Base-by-base conservation (phyloP, 2,113 vertebrate species). In the Choloepus hoffmanni region DNA sequence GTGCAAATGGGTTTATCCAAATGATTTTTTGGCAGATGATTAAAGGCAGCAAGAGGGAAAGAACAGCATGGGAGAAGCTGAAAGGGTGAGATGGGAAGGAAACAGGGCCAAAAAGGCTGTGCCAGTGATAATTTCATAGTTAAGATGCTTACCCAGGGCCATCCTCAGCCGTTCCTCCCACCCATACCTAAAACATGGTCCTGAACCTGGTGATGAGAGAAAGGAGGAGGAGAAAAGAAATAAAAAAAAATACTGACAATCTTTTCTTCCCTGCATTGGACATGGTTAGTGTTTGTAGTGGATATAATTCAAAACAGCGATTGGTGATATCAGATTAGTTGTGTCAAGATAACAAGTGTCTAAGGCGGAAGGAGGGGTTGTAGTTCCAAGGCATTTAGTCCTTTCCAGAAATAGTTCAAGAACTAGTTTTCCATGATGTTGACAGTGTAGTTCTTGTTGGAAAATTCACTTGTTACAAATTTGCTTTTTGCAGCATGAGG, bases 391-490 rank as follows among this genome's bases (percentile, higher is more conserved):
- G 33, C 74, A 63, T 2, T 50, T 24, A 28, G 24, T 95, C 11
- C 19, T 85, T 77, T 78, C 5, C 14, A 4, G 55, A 58, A 58
- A 58, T 4, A 28, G 36, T 24, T 74, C 18, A 90, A 30, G 33
- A 65, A 45, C 36, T 12, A 68, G 3, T 36, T 88, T 55, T 45
- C 30, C 40, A 26, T 72, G 58, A 76, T 40, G 1, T 21, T 72
- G 60, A 92, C 24, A 16, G 14, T 43, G 0, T 60, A 77, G 21
- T 73, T 93, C 23, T 79, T 40, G n/a, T 16, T 45, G 28, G 83
- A 89, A 30, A 83, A 92, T 83, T 85, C 85, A 7, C n/a, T 91
- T 89, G 28, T 40, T 78, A 55, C 23, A 93, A 82, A 93, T 43
- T 85, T 74, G 78, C 48, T 73, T 91, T 96, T 93, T 45, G 6